phyloP scores from a whole-genome alignment of 2,888 invertebrate genomes.

The Blera fallax region DNA sequence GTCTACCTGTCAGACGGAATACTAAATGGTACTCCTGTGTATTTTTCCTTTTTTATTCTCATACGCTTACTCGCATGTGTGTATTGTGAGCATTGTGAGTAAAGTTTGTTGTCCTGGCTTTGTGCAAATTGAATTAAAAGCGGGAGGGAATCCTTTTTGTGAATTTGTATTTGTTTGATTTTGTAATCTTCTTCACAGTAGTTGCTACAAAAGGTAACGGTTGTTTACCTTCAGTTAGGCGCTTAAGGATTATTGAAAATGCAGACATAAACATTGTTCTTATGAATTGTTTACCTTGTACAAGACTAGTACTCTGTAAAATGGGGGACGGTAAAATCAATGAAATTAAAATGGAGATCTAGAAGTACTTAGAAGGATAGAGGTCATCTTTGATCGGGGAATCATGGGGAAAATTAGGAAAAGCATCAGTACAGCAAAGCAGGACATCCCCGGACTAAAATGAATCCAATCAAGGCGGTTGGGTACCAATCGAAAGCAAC shows the following conservation, averaged over 20 bases:
- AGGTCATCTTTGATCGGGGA: no score
- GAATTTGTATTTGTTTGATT: background rate
- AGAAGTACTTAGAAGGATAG: no score
- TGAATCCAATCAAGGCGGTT: no score
- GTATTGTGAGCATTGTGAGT: background rate
- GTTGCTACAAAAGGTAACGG: background rate
- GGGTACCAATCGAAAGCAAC: no score
- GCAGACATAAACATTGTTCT: background rate
- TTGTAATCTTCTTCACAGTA: background rate
- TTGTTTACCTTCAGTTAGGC: background rate
- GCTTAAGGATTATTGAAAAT: background rate
- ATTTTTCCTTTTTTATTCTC: background rate
- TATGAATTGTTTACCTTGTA: background rate
- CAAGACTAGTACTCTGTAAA: no score
- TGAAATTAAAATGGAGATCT: no score
- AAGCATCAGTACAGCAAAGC: no score
- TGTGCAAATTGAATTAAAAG: conserved; percentile 3
- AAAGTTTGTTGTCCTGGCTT: conserved; percentile 7
- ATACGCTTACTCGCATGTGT: background rate
- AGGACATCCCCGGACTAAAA: no score
- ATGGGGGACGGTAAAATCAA: no score
- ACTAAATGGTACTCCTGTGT: background rate
- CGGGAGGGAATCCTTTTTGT: background rate
- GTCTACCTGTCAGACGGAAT: background rate
- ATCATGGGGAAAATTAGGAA: no score